phyloP scores from a whole-genome alignment of 2,113 vertebrate genomes.

The Pontoporia blainvillei region DNA sequence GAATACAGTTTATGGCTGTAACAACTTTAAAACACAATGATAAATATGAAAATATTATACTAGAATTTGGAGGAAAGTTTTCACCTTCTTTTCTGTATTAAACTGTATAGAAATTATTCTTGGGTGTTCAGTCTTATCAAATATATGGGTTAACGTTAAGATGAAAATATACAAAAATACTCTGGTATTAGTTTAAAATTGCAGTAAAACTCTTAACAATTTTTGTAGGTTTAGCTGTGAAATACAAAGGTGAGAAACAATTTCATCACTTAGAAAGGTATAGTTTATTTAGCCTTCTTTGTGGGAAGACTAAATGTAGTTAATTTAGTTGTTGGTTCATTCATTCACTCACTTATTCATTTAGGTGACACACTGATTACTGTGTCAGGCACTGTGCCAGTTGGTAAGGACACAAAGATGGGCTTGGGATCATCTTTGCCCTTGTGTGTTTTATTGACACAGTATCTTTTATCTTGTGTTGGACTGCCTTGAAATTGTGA shows the following conservation, averaged over 20 bases:
- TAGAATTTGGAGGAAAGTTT: slow-evolving; percentile 39
- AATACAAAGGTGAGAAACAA: slow-evolving; percentile 1
- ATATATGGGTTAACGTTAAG: slow-evolving; percentile 27
- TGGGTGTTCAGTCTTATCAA: not conserved
- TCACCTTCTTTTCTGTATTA: slow-evolving; percentile 36
- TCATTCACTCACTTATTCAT: not conserved
- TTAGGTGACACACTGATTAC: not conserved
- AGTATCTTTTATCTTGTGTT: not conserved
- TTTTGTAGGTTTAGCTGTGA: not conserved
- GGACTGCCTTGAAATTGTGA: not conserved
- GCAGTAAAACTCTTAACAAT: not conserved
- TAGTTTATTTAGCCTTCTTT: not conserved
- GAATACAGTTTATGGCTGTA: slow-evolving; percentile 26
- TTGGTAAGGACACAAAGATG: not conserved
- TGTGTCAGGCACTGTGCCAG: not conserved
- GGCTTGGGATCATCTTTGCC: not conserved
- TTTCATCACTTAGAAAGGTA: not conserved
- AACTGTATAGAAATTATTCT: not conserved
- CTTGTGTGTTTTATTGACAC: not conserved
- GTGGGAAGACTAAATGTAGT: not conserved
- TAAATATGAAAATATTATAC: slow-evolving; percentile 32
- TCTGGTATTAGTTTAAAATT: not conserved
- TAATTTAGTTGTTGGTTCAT: not conserved
- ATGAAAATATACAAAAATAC: not conserved
- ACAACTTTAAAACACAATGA: slow-evolving; percentile 26